phyloP scores from a whole-genome alignment of 2,888 invertebrate genomes.

The Lymantria dispar region DNA sequence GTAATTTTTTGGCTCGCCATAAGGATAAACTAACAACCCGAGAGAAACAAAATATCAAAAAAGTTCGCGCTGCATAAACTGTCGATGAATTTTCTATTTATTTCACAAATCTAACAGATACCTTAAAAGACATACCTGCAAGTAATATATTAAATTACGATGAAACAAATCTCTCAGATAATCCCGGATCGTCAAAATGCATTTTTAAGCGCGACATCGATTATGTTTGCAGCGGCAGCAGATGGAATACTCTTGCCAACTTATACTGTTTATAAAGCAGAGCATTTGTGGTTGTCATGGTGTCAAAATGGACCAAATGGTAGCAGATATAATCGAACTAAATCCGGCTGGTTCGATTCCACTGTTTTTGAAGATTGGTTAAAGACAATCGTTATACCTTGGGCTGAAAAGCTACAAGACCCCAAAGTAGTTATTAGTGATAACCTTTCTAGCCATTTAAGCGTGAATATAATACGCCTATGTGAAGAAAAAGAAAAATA shows the following conservation, averaged over 20 bases:
- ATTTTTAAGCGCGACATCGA: constrained; percentile 16
- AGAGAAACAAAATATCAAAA: constrained; percentile 23
- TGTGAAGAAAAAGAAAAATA: constrained; percentile 1
- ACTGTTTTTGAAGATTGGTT: constrained; percentile 9
- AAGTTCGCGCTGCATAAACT: constrained; percentile 16
- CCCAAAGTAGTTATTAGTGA: constrained; percentile 5
- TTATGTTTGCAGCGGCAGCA: constrained; percentile 13
- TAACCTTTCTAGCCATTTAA: constrained; percentile 3
- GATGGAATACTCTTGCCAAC: constrained; percentile 4
- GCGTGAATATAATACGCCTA: background rate
- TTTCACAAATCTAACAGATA: background rate
- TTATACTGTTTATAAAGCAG: constrained; percentile 12
- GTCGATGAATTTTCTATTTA: background rate
- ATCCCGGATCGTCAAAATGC: constrained; percentile 4
- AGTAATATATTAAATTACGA: constrained; percentile 15
- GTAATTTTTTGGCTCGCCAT: background rate
- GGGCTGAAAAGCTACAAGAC: constrained; percentile 1
- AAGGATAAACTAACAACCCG: constrained; percentile 3
- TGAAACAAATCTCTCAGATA: constrained; percentile 21
- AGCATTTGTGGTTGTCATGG: constrained; percentile 4
- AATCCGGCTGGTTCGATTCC: constrained; percentile 11
- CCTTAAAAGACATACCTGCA: constrained; percentile 7
- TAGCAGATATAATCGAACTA: constrained; percentile 6
- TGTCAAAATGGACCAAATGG: constrained; percentile 3
- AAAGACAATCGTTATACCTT: constrained; percentile 4